A percentile compares a stretch with the other conserved stretches of the same genome.
Evolutionary conservation across 2,797 vertebrate species (phyloP).

Genomic region (Oreochromis mossambicus): DNA sequence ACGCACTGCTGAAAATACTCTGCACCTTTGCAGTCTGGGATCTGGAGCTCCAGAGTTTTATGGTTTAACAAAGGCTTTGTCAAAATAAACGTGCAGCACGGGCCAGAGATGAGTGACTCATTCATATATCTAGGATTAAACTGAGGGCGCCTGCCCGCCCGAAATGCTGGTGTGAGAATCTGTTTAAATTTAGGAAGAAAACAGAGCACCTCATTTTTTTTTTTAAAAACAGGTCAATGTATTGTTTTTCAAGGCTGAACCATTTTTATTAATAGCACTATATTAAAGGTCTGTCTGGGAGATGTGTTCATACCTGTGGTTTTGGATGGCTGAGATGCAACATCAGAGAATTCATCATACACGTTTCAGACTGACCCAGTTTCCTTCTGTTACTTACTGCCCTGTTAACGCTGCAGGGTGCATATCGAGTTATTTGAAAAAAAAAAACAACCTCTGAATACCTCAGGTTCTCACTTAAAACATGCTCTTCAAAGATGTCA

Average conservation of each 20-base stretch:
- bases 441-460: background rate
- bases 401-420: background rate
- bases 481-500: background rate
- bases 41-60: conserved; percentile 15
- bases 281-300: background rate
- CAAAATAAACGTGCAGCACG: conserved; percentile 50
- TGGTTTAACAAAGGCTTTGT: conserved; percentile 55
- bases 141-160: conserved; percentile 4
- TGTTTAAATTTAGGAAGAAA: conserved; percentile 42
- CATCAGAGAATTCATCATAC: background rate
- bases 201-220: background rate
- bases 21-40: conserved; percentile 31
- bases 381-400: background rate
- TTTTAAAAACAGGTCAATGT: background rate
- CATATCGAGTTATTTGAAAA: background rate
- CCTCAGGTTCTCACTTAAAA: background rate
- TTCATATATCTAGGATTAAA: conserved; percentile 50
- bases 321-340: background rate
- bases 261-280: background rate
- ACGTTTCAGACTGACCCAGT: background rate
- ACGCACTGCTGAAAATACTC: conserved; percentile 66
- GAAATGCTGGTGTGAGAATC: conserved; percentile 33
- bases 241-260: background rate
- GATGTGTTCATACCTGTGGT: background rate
- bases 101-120: conserved; percentile 16